Evolutionary conservation across 1,140 invertebrate genomes (phyloP).

Genomic region (Polyergus mexicanus): DNA sequence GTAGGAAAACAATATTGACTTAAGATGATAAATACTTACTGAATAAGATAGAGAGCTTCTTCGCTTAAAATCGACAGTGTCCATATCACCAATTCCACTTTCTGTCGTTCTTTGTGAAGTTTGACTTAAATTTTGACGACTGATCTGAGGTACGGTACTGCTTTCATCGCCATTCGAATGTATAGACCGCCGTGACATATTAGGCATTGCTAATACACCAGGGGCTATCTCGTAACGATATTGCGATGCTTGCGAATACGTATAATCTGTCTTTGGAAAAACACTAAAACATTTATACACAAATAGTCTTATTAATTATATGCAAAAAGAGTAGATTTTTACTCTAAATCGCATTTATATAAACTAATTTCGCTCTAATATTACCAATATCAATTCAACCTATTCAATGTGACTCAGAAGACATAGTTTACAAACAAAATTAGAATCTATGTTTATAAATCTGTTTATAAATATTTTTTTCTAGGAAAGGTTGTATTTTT

Average conservation of each 20-base stretch:
- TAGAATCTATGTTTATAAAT: too few relatives aligned
- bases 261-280: conserved; percentile 94
- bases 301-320: neutral
- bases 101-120: conserved; percentile 68
- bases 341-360: neutral
- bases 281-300: conserved; percentile 82
- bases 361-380: conserved; percentile 8
- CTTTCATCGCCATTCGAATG: conserved; percentile 78
- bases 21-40: conserved; percentile 59
- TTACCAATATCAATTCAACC: neutral
- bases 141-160: conserved; percentile 73
- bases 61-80: conserved; percentile 59
- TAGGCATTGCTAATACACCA: conserved; percentile 92
- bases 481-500: neutral
- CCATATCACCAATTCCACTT: conserved; percentile 59
- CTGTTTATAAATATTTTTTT: conserved; percentile 34
- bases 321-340: neutral
- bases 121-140: conserved; percentile 75
- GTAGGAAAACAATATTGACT: conserved; percentile 9
- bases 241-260: conserved; percentile 91
- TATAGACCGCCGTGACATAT: conserved; percentile 91
- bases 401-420: neutral
- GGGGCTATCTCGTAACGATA: conserved; percentile 92
- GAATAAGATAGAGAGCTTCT: conserved; percentile 56
- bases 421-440: too few relatives aligned